These are phyloP conservation scores for Theonella swinhoei DNA, from an alignment of 37 sponge, comb jelly and placozoan species.

Conservation along the genomic window DNA sequence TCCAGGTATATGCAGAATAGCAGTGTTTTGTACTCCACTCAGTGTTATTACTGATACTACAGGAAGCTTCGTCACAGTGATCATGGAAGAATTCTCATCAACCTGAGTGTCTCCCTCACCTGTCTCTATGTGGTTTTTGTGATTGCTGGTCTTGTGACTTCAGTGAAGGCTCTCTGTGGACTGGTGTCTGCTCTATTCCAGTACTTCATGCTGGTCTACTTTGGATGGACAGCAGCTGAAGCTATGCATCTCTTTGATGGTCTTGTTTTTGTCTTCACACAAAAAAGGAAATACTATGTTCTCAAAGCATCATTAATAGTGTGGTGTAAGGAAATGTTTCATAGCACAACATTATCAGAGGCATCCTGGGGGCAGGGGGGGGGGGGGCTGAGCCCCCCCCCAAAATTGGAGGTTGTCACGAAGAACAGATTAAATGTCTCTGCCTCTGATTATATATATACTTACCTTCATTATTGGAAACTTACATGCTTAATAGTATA, in stretches of 20 bases:
- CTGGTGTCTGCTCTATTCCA: slow-evolving; percentile 53
- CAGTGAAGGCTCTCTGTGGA: slow-evolving; percentile 47
- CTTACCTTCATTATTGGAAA: too few species aligned
- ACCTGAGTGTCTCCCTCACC: slow-evolving; percentile 51
- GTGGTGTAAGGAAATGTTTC: slow-evolving; percentile 45
- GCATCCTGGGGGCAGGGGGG: too few species aligned
- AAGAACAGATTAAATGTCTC: too few species aligned
- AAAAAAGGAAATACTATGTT: neutral
- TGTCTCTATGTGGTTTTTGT: slow-evolving; percentile 59
- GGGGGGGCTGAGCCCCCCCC: too few species aligned
- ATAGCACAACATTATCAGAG: neutral
- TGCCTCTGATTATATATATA: too few species aligned
- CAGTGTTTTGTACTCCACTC: neutral
- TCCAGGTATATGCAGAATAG: slow-evolving; percentile 41
- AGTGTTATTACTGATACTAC: neutral
- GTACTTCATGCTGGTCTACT: slow-evolving; percentile 72
- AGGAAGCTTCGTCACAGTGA: slow-evolving; percentile 43
- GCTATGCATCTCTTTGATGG: slow-evolving; percentile 51
- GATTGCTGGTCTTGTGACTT: slow-evolving; percentile 15
- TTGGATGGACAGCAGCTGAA: slow-evolving; percentile 64
- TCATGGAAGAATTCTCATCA: slow-evolving; percentile 54
- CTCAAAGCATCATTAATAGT: slow-evolving; percentile 22
- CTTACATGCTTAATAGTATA: too few species aligned
- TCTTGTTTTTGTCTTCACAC: slow-evolving; percentile 48
- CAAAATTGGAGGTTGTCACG: too few species aligned